Conservation (phyloP, 2,113 vertebrate species). For the Misgurnus anguillicaudatus region DNA sequence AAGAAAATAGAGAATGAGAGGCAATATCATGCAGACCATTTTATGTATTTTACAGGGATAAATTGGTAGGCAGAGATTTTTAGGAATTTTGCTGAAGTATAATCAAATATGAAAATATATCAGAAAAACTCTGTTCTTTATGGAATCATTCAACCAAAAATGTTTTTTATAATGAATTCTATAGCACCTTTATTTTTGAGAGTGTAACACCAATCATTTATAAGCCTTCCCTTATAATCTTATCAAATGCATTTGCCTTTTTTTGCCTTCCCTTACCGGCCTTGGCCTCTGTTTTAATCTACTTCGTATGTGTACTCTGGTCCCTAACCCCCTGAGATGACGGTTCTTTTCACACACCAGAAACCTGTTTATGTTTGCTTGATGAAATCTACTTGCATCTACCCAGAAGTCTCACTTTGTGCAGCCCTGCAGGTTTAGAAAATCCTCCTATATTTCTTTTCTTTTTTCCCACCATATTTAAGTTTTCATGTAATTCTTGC, state of each 20-base stretch:
- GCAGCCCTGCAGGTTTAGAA: slow-evolving; percentile 21
- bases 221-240: slow-evolving; percentile 35
- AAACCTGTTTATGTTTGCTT: slow-evolving; percentile 48
- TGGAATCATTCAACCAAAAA: too few relatives aligned
- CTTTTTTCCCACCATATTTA: background rate
- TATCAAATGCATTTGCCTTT: slow-evolving; percentile 21
- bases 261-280: slow-evolving; percentile 42
- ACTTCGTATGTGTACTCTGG: slow-evolving; percentile 41
- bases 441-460: slow-evolving; percentile 16
- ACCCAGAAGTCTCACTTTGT: background rate
- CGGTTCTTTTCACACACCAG: slow-evolving; percentile 12
- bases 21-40: background rate
- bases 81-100: too few relatives aligned
- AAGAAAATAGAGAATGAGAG: background rate
- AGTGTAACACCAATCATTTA: background rate
- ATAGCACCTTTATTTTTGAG: too few relatives aligned
- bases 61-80: background rate
- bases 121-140: too few relatives aligned
- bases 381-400: slow-evolving; percentile 35
- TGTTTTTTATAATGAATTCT: too few relatives aligned
- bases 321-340: background rate
- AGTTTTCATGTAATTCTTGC: slow-evolving; percentile 14
- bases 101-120: too few relatives aligned
- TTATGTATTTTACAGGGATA: background rate
- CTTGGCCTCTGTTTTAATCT: slow-evolving; percentile 28